These are phyloP conservation scores for Chinchilla lanigera DNA, from an alignment of 2,113 vertebrate genomes.

Conservation along the genomic window DNA sequence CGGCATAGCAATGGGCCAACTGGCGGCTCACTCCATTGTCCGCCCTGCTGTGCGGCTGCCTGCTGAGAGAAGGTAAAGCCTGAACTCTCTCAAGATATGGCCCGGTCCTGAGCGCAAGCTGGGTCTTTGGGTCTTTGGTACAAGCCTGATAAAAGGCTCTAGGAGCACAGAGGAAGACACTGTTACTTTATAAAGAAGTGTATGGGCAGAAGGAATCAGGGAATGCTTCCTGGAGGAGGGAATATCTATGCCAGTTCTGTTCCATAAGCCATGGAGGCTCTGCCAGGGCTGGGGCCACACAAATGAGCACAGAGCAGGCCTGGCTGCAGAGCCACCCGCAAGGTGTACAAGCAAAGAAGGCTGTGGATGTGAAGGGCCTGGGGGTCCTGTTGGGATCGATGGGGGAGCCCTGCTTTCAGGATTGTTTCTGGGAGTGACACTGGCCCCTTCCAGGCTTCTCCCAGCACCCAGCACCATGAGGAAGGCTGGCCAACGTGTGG, in stretches of 20 bases:
- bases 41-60: no score
- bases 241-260: background rate
- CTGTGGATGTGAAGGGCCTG: background rate
- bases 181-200: background rate
- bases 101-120: background rate
- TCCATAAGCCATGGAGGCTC: background rate
- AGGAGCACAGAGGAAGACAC: background rate
- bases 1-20: background rate
- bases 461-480: background rate
- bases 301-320: background rate
- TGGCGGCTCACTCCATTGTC: background rate
- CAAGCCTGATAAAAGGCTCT: background rate
- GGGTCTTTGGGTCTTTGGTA: background rate
- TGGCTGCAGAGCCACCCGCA: background rate
- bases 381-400: background rate
- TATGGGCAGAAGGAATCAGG: background rate
- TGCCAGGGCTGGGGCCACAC: background rate
- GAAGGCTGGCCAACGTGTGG: background rate
- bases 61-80: background rate
- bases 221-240: constrained; percentile 20
- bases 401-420: background rate
- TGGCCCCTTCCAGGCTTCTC: background rate
- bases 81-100: background rate
- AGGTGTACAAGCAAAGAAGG: background rate
- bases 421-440: background rate